Evolutionary conservation across 1,140 invertebrate genomes (phyloP).

Genomic region (Heliconius hermathena): DNA sequence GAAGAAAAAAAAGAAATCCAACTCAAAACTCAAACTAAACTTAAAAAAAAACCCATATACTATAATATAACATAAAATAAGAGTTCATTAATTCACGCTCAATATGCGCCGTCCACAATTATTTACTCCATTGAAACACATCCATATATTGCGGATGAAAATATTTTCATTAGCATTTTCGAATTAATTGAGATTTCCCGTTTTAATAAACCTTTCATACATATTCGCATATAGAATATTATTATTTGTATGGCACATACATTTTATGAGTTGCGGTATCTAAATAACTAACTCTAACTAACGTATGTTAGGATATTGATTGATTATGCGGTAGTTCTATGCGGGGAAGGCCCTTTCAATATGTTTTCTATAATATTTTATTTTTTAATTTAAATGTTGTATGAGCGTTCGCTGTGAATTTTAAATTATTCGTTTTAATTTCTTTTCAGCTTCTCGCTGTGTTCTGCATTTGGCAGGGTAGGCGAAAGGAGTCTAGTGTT

Average conservation of each 20-base stretch:
- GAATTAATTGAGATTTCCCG: constrained; percentile 41
- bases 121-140: constrained; percentile 31
- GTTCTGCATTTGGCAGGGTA: too few species aligned
- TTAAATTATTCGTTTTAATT: too few species aligned
- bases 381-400: neutral
- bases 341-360: neutral
- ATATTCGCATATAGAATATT: constrained; percentile 5
- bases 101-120: constrained; percentile 33
- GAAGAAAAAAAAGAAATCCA: too few species aligned
- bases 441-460: neutral
- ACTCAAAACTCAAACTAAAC: constrained; percentile 3
- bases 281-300: constrained; percentile 3
- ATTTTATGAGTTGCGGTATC: neutral
- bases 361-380: neutral
- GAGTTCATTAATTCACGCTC: constrained; percentile 30
- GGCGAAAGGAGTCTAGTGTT: too few species aligned
- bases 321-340: neutral
- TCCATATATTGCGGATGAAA: constrained; percentile 27
- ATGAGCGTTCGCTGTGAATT: too few species aligned
- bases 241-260: constrained; percentile 9
- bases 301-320: neutral
- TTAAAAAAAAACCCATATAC: neutral
- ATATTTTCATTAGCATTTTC: constrained; percentile 33
- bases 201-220: constrained; percentile 39
- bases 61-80: neutral